Evolutionary conservation across 2,888 invertebrate genomes (phyloP).

Genomic region (Autographa pulchrina): DNA sequence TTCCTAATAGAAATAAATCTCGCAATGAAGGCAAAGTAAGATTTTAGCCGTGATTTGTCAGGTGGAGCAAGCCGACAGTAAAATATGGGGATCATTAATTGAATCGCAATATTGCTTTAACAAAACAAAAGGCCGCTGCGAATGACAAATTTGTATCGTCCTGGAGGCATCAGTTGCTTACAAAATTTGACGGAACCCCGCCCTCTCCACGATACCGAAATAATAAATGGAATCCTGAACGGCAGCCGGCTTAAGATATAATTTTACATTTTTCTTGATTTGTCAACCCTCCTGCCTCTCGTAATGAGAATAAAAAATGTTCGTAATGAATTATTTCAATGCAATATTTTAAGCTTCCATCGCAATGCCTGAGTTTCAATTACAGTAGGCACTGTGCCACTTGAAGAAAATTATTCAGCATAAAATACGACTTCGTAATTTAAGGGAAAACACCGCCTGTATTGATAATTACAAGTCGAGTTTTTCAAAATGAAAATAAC

Average conservation of each 20-base stretch:
- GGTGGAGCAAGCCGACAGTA: constrained; percentile 78
- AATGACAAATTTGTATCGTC: constrained; percentile 82
- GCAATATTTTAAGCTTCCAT: constrained; percentile 50
- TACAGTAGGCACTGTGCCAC: constrained; percentile 30
- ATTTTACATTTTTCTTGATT: constrained; percentile 67
- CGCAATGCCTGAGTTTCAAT: constrained; percentile 46
- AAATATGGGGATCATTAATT: constrained; percentile 85
- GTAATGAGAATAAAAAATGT: constrained; percentile 48
- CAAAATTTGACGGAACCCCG: constrained; percentile 71
- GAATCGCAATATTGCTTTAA: constrained; percentile 83
- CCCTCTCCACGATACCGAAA: constrained; percentile 62
- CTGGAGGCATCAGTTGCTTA: constrained; percentile 76
- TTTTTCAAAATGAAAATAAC: constrained; percentile 42
- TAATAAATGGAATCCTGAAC: constrained; percentile 68
- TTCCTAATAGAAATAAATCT: constrained; percentile 36
- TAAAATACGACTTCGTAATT: constrained; percentile 49
- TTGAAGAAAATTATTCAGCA: constrained; percentile 49
- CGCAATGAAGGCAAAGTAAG: constrained; percentile 66
- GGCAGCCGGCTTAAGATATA: constrained; percentile 58
- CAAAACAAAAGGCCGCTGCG: constrained; percentile 80
- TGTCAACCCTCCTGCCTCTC: constrained; percentile 45
- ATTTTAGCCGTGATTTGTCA: constrained; percentile 75
- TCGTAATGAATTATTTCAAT: constrained; percentile 44
- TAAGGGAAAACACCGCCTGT: constrained; percentile 43
- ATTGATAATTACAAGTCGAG: constrained; percentile 43